Evolutionary conservation across 2,888 invertebrate genomes (phyloP).

Genomic region (Melitaea athalia): DNA sequence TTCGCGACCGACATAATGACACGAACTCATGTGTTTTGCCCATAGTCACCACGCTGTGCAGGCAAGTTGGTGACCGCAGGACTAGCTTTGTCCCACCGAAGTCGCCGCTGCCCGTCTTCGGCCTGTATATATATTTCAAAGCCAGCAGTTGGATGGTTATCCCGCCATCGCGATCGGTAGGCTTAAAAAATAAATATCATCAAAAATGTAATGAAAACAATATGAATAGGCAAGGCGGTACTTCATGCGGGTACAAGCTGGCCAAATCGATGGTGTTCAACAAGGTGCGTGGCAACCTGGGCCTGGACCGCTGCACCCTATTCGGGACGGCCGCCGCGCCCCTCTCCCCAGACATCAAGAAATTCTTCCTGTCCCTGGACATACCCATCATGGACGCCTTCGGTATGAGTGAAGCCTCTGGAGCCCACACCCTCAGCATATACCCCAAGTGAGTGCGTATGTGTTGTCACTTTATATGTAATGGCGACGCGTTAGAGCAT

Average conservation of each 20-base stretch:
- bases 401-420: slow-evolving; percentile 94
- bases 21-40: too few species aligned
- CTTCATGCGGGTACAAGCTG: slow-evolving; percentile 88
- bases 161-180: too few species aligned
- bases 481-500: too few species aligned
- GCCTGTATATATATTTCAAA: too few species aligned
- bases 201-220: background rate
- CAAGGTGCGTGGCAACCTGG: slow-evolving; percentile 89
- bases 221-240: slow-evolving; percentile 63
- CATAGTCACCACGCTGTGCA: too few species aligned
- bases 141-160: too few species aligned
- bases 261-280: slow-evolving; percentile 90
- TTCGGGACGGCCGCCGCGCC: slow-evolving; percentile 93
- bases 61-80: too few species aligned
- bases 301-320: slow-evolving; percentile 87
- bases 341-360: slow-evolving; percentile 90
- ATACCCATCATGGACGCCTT: slow-evolving; percentile 92
- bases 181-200: too few species aligned
- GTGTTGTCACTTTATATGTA: background rate
- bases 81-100: too few species aligned
- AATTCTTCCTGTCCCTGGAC: slow-evolving; percentile 93
- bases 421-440: slow-evolving; percentile 87
- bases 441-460: slow-evolving; percentile 69
- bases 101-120: too few species aligned
- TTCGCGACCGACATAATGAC: too few species aligned